A percentile compares a stretch with the other conserved stretches of the same genome.
These are phyloP conservation scores for Siderastrea radians DNA, from an alignment of 92 coral and sea anemone species.

Conservation along the genomic window DNA sequence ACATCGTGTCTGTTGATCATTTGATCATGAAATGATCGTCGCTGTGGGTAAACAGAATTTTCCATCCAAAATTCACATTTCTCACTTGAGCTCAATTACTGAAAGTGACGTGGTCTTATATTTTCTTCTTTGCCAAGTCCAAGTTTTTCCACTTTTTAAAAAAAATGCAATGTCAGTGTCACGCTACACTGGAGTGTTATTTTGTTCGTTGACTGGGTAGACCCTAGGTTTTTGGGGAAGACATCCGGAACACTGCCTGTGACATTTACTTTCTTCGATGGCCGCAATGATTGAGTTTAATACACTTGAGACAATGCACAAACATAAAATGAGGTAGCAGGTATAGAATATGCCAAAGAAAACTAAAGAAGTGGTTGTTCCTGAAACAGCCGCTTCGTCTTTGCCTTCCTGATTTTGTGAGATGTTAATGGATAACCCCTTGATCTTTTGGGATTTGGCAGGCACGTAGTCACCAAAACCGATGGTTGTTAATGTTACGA, in stretches of 20 bases:
- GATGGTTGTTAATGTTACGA: slow-evolving; percentile 42
- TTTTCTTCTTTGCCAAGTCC: neutral
- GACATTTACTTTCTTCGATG: slow-evolving; percentile 29
- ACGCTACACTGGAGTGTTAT: neutral
- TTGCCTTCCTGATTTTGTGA: neutral
- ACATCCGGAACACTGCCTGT: slow-evolving; percentile 3
- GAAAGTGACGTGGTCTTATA: neutral
- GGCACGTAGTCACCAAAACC: slow-evolving; percentile 52
- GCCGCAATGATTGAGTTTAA: slow-evolving; percentile 35
- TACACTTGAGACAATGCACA: slow-evolving; percentile 58
- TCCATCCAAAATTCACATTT: too few relatives aligned
- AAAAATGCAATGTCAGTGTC: neutral
- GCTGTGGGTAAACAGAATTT: too few relatives aligned
- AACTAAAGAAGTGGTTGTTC: neutral
- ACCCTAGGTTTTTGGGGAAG: neutral
- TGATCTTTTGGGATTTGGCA: neutral
- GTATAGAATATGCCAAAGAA: neutral
- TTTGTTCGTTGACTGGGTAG: neutral
- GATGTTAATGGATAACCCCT: neutral
- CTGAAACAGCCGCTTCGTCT: too few relatives aligned
- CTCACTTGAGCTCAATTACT: neutral
- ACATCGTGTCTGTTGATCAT: too few relatives aligned
- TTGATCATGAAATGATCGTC: too few relatives aligned
- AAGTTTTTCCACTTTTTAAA: neutral
- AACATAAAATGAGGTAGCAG: neutral